Percentiles rank a stretch among this genome's conserved stretches.
Evolutionary conservation across 2,797 vertebrate genomes (phyloP).

Genomic region (Eremophila alpestris): DNA sequence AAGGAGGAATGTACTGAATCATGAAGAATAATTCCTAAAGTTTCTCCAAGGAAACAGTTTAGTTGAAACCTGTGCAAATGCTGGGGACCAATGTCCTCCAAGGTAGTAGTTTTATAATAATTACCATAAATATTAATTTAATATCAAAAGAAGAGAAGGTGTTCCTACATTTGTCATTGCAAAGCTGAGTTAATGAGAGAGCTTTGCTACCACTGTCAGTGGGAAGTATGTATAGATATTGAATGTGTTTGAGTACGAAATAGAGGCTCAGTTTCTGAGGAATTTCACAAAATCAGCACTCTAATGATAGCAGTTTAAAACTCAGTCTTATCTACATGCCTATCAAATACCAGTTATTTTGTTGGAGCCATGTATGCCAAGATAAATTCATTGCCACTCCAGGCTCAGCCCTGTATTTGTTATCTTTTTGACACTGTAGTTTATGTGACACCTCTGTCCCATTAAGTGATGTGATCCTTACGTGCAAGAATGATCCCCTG

Average conservation of each 20-base stretch:
- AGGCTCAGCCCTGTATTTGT: not conserved
- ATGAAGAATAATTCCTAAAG: not conserved
- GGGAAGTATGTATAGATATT: not conserved
- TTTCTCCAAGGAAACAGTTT: not conserved
- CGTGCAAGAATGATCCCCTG: not conserved
- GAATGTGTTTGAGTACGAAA: not conserved
- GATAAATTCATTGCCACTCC: not conserved
- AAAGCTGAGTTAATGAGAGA: not conserved
- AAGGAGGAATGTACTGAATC: not conserved
- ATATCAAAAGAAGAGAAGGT: not conserved
- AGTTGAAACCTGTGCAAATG: not conserved
- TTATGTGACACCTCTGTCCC: slow-evolving; percentile 31
- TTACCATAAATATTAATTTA: not conserved
- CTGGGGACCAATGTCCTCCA: not conserved
- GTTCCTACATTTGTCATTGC: not conserved
- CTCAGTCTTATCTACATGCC: not conserved
- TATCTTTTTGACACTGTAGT: not conserved
- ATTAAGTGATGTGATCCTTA: slow-evolving; percentile 17
- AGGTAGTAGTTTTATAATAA: not conserved
- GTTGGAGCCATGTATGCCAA: not conserved
- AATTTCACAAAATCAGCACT: not conserved
- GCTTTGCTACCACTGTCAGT: not conserved
- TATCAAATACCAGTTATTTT: not conserved
- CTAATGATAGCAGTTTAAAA: not conserved
- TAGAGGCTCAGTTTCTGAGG: not conserved